Base-by-base conservation (phyloP, 2,888 invertebrate genomes). In the Rotaria socialis region DNA sequence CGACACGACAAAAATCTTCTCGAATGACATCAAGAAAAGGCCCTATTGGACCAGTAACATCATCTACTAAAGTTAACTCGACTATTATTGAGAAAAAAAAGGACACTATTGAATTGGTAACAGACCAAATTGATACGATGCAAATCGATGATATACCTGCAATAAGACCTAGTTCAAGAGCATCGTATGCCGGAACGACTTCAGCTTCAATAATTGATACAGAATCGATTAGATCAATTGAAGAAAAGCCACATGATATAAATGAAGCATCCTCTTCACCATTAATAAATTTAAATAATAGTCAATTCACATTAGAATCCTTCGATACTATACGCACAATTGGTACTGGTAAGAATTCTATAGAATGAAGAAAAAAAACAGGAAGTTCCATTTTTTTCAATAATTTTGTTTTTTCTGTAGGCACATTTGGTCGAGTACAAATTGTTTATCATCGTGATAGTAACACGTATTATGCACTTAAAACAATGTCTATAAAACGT, bases 401-500 rank as follows among this genome's bases (percentile, higher is more conserved):
- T 6, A 55, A 27, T 16, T 35, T 14, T 67, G 14, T 16, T 52
- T 52, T 50, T 50, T 50, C 19, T 80, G 1, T n/a, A 80, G 86
- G 86, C 24, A 86, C 86, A 50, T 86, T 86, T 43, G 86, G 86
- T n/a, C 86, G 85, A 22, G 86, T 86, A 19, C 75, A 75, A 43
- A 43, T 86, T 3, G 67, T 84, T 27, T 56, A 52, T 75, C 74
- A 84, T 56, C 16, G 35, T 35, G 60, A 60, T 11, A 75, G 80
- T 2, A n/a, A 60, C 52, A 50, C 74, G 35, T 84, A 75, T 43
- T 87, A 94, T 90, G 96, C 96, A 84, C 94, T 97, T 93, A 97
- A 96, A 92, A 94, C 96, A 88, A 93, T 96, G 87, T 94, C 95
- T 87, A 95, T 96, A 93, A 94, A 94, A 84, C 95, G 96, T 91